Evolutionary conservation across 2,113 vertebrate species (phyloP).

Genomic region (Trematomus loennbergii): DNA sequence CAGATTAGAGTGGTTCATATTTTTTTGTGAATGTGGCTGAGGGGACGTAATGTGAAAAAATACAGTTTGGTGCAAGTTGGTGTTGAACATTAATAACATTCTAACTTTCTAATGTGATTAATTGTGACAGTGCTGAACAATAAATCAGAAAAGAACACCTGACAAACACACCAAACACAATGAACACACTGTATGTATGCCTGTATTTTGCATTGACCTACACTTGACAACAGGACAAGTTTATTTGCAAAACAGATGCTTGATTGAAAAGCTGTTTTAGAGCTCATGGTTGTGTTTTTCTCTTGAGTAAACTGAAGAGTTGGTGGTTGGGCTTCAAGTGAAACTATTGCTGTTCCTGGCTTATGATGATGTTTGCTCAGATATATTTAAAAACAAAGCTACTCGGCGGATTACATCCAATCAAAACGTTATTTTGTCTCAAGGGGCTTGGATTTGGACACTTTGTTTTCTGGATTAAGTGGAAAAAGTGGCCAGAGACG

Average conservation of each 20-base stretch:
- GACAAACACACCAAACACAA: constrained; percentile 11
- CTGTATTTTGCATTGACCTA: constrained; percentile 52
- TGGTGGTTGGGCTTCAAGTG: constrained; percentile 33
- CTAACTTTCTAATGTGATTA: constrained; percentile 50
- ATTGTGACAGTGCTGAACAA: constrained; percentile 19
- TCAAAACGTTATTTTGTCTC: constrained; percentile 5
- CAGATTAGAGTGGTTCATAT: constrained; percentile 51
- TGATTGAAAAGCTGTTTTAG: constrained; percentile 18
- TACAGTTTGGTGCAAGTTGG: constrained; percentile 45
- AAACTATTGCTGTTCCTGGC: constrained; percentile 38
- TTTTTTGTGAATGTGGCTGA: constrained; percentile 43
- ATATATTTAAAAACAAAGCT: constrained; percentile 38
- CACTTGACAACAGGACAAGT: constrained; percentile 42
- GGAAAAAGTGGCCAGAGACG: constrained; percentile 32
- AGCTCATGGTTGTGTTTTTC: constrained; percentile 24
- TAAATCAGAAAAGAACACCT: constrained; percentile 16
- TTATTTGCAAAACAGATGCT: constrained; percentile 45
- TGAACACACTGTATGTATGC: constrained; percentile 21
- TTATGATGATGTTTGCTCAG: constrained; percentile 21
- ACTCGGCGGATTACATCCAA: not conserved
- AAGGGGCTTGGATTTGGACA: not conserved
- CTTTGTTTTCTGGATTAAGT: constrained; percentile 7
- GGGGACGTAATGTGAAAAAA: constrained; percentile 16
- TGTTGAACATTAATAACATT: constrained; percentile 20
- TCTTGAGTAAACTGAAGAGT: constrained; percentile 19